A percentile compares a stretch with the other conserved stretches of the same genome.
These are phyloP conservation scores for Cydia fagiglandana DNA, from an alignment of 1,140 invertebrate genomes.

Conservation along the genomic window DNA sequence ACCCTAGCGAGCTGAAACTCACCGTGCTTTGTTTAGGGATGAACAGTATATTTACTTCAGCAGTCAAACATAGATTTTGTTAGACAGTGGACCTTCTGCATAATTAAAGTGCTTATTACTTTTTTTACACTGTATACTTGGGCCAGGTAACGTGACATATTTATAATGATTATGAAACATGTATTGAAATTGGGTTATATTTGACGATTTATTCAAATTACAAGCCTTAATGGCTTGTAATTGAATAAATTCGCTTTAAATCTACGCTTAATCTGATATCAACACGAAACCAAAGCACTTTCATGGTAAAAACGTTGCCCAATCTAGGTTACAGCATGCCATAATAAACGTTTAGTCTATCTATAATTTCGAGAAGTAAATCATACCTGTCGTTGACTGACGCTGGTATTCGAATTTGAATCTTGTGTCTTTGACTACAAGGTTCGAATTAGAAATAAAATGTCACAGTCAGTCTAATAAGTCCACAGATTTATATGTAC, in stretches of 20 bases:
- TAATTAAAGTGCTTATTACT: not conserved
- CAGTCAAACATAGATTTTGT: not conserved
- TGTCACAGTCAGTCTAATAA: too few species aligned
- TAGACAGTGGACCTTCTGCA: not conserved
- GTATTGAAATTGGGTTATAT: too few species aligned
- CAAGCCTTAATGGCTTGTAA: too few species aligned
- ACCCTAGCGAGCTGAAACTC: too few species aligned
- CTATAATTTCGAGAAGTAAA: not conserved
- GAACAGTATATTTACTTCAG: too few species aligned
- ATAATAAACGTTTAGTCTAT: not conserved
- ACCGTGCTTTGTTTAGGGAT: too few species aligned
- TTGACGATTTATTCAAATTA: not conserved
- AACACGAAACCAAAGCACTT: not conserved
- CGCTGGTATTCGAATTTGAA: not conserved
- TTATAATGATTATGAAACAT: too few species aligned
- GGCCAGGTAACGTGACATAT: not conserved
- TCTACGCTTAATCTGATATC: conserved; percentile 2
- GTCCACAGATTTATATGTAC: too few species aligned
- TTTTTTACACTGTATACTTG: too few species aligned
- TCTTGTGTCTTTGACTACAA: not conserved
- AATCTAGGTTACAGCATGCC: conserved; percentile 6
- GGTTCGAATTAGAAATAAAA: not conserved
- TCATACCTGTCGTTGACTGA: not conserved
- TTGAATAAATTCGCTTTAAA: not conserved
- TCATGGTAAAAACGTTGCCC: not conserved